Conservation (phyloP, 2,888 invertebrate species). For the Cantharis flavilabris region DNA sequence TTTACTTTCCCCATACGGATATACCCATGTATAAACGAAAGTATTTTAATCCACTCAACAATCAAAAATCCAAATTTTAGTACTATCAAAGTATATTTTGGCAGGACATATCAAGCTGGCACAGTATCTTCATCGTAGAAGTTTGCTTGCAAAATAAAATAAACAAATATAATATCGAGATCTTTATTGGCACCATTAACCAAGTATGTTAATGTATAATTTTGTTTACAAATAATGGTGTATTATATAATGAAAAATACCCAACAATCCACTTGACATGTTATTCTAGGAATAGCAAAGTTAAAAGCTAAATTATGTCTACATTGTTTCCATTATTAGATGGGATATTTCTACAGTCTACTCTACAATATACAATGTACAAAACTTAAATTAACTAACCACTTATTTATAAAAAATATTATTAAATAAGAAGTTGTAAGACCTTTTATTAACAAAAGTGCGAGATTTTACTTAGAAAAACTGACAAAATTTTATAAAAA, state of each 20-base stretch:
- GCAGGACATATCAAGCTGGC: too few relatives aligned
- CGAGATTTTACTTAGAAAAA: slow-evolving; percentile 12
- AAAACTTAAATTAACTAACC: slow-evolving; percentile 49
- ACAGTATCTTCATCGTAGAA: too few relatives aligned
- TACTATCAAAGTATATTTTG: too few relatives aligned
- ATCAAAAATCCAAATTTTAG: too few relatives aligned
- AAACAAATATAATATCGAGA: slow-evolving; percentile 41
- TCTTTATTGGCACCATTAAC: slow-evolving; percentile 50
- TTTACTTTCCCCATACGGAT: too few relatives aligned
- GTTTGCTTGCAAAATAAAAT: background rate
- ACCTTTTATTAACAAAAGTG: slow-evolving; percentile 4
- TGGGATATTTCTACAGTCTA: slow-evolving; percentile 23
- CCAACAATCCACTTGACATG: slow-evolving; percentile 42
- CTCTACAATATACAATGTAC: slow-evolving; percentile 55
- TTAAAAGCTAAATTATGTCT: slow-evolving; percentile 21
- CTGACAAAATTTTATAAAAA: slow-evolving; percentile 17
- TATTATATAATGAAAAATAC: slow-evolving; percentile 35
- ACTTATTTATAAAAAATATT: slow-evolving; percentile 54
- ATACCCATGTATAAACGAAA: too few relatives aligned
- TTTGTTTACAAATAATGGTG: slow-evolving; percentile 30
- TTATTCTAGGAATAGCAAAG: slow-evolving; percentile 39
- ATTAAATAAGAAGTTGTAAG: slow-evolving; percentile 40
- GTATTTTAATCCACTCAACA: too few relatives aligned
- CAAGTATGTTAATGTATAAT: slow-evolving; percentile 34
- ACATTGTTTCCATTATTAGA: slow-evolving; percentile 13